Base-by-base conservation (phyloP, 2,888 invertebrate species). In the Neoitamus cyanurus region DNA sequence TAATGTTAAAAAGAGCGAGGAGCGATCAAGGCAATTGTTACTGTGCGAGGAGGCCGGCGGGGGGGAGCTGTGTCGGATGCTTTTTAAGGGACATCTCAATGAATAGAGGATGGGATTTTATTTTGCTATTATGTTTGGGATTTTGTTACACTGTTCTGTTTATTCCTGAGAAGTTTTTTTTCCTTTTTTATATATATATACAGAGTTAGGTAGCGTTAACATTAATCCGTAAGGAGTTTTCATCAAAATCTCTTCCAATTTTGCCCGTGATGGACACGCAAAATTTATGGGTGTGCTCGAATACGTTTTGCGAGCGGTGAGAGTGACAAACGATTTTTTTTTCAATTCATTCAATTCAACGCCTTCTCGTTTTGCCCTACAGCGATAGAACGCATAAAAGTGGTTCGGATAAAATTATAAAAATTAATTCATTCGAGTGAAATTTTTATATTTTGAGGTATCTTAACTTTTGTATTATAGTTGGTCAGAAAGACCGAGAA, bases 31-130 rank as follows among this genome's bases (percentile, higher is more conserved):
- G 3, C 88, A 89, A 73, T 83, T 89, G 9, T 84, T 89, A 25
- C 85, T 89, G 0, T 89, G 89, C 28, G 89, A 89, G 83, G 88
- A 88, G 48, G 88, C 88, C 3, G 88, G 88, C n/a, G 88, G 88
- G 11, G 88, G 88, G 0, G 89, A 89, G 83, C 84, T 89, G n/a
- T 89, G 89, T 84, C 87, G 89, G 34, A 89, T 89, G 89, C 87
- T 89, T 30, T 89, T 89, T 82, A 89, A 89, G 75, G 88, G 88
- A 46, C 87, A 88, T 84, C 78, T 88, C 30, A 77, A 77, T 37
- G 84, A 84, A 28, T 84, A 84, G 15, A 25, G 2, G 20, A 25
- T 37, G 37, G 2, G 2, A 20, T 9, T 20, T 6, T 7, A 30
- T 70, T 28, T n/a, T n/a, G 42, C n/a, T 42, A 0, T 0, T 42